Base-by-base conservation (phyloP, 2,113 vertebrate species). In the Xiphophorus hellerii region DNA sequence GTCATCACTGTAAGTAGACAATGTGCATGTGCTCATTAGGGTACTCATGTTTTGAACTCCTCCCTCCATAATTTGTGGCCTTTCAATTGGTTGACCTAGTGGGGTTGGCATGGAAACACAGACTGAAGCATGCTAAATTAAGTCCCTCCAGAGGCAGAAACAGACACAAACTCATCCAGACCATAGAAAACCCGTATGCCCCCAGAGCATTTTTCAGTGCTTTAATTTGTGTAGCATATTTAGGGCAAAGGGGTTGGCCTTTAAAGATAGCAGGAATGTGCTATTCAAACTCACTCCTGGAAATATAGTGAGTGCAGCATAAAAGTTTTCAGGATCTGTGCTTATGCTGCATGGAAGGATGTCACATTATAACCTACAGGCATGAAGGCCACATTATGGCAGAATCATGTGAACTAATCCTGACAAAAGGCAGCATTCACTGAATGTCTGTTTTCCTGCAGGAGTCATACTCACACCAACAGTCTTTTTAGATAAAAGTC, bases 1-100 rank as follows among this genome's bases (percentile, higher is more conserved):
- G 9, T 20, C 5, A 14, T 42, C 14, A 15, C 39, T 42, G 33
- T 30, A 63, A 37, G 51, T 44, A 62, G 68, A 37, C 64, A 68
- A 12, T 64, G n/a, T 84, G 73, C 78, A 39, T 79, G 67, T 78
- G 60, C 81, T 85, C 69, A 86, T 89, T 85, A 87, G 77, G 65
- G 69, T 80, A 73, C 76, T 86, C 29, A 9, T 88, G 72, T 74
- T 80, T 77, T 65, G 78, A 80, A 82, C 90, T 75, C 92, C 90
- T 31, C 91, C 89, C 30, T 76, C n/a, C 1, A 25, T 77, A 35
- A 74, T 64, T 64, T 35, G 2, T 28, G 67, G 71, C 70, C 71
- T 86, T 74, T 83, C 80, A 94, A 58, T 93, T 95, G 94, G 93
- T 77, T 94, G 94, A 93, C 93, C 93, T 91, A 92, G 87, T 93